Evolutionary conservation across 1,140 invertebrate genomes (phyloP), one percentile per base, ranked within the genome.

Genomic region (Penaeus japonicus): DNA sequence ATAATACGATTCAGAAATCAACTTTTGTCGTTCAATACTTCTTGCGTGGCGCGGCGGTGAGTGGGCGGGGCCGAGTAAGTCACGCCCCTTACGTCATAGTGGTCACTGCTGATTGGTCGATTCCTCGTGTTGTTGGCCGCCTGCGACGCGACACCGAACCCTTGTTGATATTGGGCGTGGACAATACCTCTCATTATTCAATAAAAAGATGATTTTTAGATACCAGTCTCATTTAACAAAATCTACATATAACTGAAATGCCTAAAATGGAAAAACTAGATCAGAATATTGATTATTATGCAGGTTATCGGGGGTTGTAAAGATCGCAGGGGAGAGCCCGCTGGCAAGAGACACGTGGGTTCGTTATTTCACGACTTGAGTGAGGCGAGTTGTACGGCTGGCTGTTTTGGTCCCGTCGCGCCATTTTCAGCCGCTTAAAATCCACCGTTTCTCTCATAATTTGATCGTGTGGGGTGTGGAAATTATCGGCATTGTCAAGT

Each of bases 1-100:
- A 82, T 35, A 27, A 39, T 32, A 47, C 77, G 82, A 88, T 65
- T 80, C 30, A 80, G 30, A 57, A 77, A 55, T 73, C 83, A 83
- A 88, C 79, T 88, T 84, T 88, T 75, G 81, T 82, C 80, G 86
- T 88, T 88, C 86, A 88, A 88, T 88, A 88, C 86, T 88, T 82
- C 65, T 88, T 88, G 80, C 86, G 86, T 88, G 86, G 86, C 86
- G 86, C 80, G 80, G 86, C 47, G 86, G 86, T 18, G 59, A 77
- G 78, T 77, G 79, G 86, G 86, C 80, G 86, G 65, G 27, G n/a
- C 70, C 10, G 39, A 75, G 53, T 24, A 83, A 59, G 55, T 70
- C 54, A 47, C 86, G 80, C 86, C 86, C 70, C 86, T 88, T 86
- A 86, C 84, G 84, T 86, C 84, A 86, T 86, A 78, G 55, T 54